Evolutionary conservation across 2,113 vertebrate genomes (phyloP), one percentile per base, ranked within the genome.

Genomic region (Mohoua ochrocephala): DNA sequence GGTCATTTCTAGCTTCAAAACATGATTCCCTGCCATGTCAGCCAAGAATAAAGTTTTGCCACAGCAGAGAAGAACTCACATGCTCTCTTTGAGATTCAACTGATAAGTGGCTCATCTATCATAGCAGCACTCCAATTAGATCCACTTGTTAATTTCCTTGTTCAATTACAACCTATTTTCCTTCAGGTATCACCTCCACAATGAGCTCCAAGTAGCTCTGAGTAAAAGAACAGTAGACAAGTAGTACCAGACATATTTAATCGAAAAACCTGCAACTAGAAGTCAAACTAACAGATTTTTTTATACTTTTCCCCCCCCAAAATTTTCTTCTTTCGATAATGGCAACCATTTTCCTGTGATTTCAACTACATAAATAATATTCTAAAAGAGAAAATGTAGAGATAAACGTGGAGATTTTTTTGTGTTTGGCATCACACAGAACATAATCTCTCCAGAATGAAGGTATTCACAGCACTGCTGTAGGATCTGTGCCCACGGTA

Each of bases 251-350:
- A 80, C 3, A 7, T 39, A 67, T 26, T 87, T 84, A 1, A 87
- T 57, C 11, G 54, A 28, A 44, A 80, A 74, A 54, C 9, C 20
- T 57, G 11, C 10, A 77, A 67, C 14, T 59, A 71, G 60, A 67
- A 70, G 19, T 42, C 33, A 75, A 69, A 37, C 5, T 16, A 79
- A 61, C 4, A 45, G 42, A 15, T 30, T 56, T 44, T 75, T 84
- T 68, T 8, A n/a, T 27, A 42, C 21, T 19, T 4, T 26, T 42
- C n/a, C 63, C 33, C 9, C 2, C 4, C 0, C 0, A 3, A 52
- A n/a, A n/a, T 8, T 20, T 85, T 59, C 21, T 67, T 33, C 35
- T 65, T 61, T 57, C 31, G 26, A 11, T 65, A 84, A 77, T n/a
- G 41, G 6, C 12, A n/a, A 69, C 24, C 6, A 39, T 71, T 81